These are phyloP conservation scores for Ascaphus truei DNA, from an alignment of 2,113 vertebrate species.

Conservation along the genomic window DNA sequence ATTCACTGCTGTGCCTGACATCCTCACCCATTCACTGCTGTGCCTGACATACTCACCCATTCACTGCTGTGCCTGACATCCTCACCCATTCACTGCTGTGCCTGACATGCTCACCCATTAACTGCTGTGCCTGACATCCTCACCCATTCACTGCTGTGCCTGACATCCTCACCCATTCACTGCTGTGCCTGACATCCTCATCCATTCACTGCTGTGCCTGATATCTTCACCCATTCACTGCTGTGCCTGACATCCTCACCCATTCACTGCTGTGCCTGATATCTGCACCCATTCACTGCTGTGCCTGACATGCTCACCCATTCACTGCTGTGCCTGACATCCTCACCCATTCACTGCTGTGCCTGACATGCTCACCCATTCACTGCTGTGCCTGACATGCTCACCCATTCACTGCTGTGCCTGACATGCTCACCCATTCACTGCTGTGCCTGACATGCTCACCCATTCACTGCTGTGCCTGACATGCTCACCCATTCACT, in stretches of 20 bases:
- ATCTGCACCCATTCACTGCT: no score
- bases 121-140: conserved; percentile 12
- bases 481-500: conserved; percentile 1
- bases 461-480: conserved; percentile 9
- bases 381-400: no score
- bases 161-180: no score
- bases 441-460: no score
- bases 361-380: conserved; percentile 5
- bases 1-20: conserved; percentile 12
- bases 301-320: conserved; percentile 3
- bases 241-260: conserved; percentile 7
- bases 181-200: conserved; percentile 7
- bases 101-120: no score
- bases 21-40: conserved; percentile 1
- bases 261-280: background rate
- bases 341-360: no score
- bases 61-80: conserved; percentile 11
- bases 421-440: conserved; percentile 6
- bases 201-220: background rate
- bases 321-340: background rate
- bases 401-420: no score
- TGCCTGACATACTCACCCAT: no score
- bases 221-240: no score
- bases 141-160: background rate
- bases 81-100: conserved; percentile 1